Evolutionary conservation across 1,140 invertebrate species (phyloP).

Genomic region (Zaprionus ornatus): DNA sequence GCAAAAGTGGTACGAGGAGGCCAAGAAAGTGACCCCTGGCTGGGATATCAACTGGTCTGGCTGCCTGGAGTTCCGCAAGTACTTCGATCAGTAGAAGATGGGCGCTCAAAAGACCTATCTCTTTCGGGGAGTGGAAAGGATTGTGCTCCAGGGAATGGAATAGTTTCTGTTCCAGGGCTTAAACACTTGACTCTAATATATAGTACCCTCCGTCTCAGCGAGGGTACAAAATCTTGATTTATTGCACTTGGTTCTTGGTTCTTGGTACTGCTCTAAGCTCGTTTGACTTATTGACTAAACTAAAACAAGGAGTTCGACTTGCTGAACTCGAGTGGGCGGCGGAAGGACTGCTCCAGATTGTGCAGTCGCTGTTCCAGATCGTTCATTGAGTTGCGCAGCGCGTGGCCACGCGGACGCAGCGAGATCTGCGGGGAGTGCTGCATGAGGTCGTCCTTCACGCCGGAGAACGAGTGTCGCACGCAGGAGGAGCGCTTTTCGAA

Average conservation of each 20-base stretch:
- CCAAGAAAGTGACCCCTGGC: slow-evolving; percentile 88
- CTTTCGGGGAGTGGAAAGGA: too few relatives aligned
- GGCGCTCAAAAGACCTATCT: too few relatives aligned
- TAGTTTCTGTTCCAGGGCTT: too few relatives aligned
- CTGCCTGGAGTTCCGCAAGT: slow-evolving; percentile 51
- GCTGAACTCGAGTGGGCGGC: slow-evolving; percentile 74
- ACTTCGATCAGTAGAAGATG: slow-evolving; percentile 48
- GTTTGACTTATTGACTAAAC: slow-evolving; percentile 33
- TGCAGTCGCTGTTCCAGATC: slow-evolving; percentile 79
- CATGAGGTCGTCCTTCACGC: slow-evolving; percentile 82
- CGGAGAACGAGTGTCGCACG: slow-evolving; percentile 80
- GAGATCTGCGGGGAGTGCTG: slow-evolving; percentile 77
- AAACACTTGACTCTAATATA: background rate
- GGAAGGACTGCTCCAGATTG: slow-evolving; percentile 81
- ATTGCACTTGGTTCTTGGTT: slow-evolving; percentile 69
- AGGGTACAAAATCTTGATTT: slow-evolving; percentile 43
- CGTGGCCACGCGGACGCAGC: slow-evolving; percentile 72
- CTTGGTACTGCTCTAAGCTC: slow-evolving; percentile 53
- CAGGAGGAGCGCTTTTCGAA: slow-evolving; percentile 74
- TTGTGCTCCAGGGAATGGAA: too few relatives aligned
- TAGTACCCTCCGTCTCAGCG: background rate
- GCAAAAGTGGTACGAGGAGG: slow-evolving; percentile 88
- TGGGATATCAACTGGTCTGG: slow-evolving; percentile 67
- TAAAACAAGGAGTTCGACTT: slow-evolving; percentile 79
- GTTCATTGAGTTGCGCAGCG: slow-evolving; percentile 80